These are phyloP conservation scores for Urocitellus parryii DNA, from an alignment of 2,113 vertebrate species.

Conservation along the genomic window DNA sequence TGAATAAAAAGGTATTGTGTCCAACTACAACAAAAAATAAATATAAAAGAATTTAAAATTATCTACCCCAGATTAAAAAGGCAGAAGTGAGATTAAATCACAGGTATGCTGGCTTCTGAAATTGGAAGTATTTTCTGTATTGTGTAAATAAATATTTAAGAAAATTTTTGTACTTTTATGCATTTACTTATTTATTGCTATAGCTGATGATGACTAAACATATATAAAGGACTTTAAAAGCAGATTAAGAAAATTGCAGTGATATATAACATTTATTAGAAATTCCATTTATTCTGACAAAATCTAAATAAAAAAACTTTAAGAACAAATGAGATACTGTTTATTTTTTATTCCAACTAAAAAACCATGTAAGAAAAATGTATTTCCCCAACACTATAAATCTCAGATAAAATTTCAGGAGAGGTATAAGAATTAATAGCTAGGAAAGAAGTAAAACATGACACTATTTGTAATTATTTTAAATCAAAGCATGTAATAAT, in stretches of 20 bases:
- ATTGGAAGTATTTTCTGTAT: neutral
- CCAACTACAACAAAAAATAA: no score
- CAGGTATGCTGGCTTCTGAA: neutral
- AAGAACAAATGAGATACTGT: neutral
- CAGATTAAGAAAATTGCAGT: neutral
- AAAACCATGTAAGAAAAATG: neutral
- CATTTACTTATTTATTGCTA: neutral
- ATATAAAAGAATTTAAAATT: neutral
- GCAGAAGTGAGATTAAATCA: neutral
- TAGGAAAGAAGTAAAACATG: neutral
- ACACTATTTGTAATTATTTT: conserved; percentile 6
- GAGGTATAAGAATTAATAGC: neutral
- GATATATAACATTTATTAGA: neutral
- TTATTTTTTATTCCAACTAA: conserved; percentile 11
- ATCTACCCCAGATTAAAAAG: neutral
- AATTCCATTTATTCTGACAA: neutral
- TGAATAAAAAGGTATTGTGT: no score
- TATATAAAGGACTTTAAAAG: neutral
- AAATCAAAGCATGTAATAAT: neutral
- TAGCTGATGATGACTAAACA: neutral
- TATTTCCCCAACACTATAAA: neutral
- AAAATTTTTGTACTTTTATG: neutral
- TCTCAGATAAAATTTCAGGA: neutral
- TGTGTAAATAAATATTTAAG: neutral
- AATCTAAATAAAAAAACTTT: conserved; percentile 5